Evolutionary conservation across 2,113 vertebrate species (phyloP), one percentile per base, ranked within the genome.

Genomic region (Todiramphus saurophagus): DNA sequence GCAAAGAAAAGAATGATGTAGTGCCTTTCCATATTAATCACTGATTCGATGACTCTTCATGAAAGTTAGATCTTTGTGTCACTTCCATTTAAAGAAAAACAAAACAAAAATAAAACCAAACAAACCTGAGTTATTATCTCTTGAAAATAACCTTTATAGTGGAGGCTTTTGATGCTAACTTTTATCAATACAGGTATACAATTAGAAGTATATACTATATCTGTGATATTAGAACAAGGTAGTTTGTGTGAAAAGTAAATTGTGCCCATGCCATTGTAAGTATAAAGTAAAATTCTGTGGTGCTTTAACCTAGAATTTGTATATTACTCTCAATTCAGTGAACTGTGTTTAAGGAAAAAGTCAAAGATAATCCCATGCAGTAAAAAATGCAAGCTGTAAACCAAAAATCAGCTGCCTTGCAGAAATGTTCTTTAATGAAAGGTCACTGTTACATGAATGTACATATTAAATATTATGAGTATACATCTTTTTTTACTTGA

Each of bases 381-480:
- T 75, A 68, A 82, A 94, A 39, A 39, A 30, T 21, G 16, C 7
- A 53, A 70, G 20, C 41, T 73, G 27, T 53, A 72, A 39, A 73
- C 9, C 27, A 73, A 55, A 73, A 73, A 27, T 69, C 33, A 27
- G 11, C 33, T 90, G 67, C n/a, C 66, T 91, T 82, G 48, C 27
- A 79, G 72, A 83, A 90, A 83, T 90, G 16, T 67, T 90, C n/a
- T 91, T 67, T 83, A 86, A 35, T 62, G 25, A 91, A 95, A 90
- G 70, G 67, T 92, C 87, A 90, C 23, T 33, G 31, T 88, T 94
- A 63, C 46, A 60, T 70, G 74, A 80, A 67, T 56, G 60, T 66
- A 35, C 39, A n/a, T 85, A 55, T 83, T 68, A 43, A 92, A 74
- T 35, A 53, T 70, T 63, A 19, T 24, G 63, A 44, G 1, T 68